These are phyloP conservation scores for Hippocampus zosterae DNA, from an alignment of 2,113 vertebrate species.

Conservation along the genomic window DNA sequence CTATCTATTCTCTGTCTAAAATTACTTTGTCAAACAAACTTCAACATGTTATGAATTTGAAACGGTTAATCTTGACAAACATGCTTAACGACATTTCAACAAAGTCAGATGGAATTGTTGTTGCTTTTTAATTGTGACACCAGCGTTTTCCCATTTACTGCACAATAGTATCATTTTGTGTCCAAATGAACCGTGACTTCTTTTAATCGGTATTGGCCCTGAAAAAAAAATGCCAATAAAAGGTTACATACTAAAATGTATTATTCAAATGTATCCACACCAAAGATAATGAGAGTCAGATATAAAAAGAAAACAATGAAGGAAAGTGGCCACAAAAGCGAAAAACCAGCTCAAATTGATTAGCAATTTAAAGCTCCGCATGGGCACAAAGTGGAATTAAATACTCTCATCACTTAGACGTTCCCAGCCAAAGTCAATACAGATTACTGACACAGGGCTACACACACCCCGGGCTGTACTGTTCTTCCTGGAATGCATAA, in stretches of 20 bases:
- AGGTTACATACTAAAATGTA: background rate
- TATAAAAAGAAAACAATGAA: background rate
- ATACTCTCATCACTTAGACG: constrained; percentile 57
- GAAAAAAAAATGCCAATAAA: background rate
- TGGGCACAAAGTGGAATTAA: constrained; percentile 59
- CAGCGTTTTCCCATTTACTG: too few relatives aligned
- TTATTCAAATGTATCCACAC: background rate
- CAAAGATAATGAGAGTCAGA: background rate
- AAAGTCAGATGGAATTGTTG: too few relatives aligned
- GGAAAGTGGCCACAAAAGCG: constrained; percentile 41
- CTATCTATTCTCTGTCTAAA: too few relatives aligned
- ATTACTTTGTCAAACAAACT: too few relatives aligned
- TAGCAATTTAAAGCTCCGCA: constrained; percentile 63
- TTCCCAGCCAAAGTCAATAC: constrained; percentile 66
- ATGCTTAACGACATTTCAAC: too few relatives aligned
- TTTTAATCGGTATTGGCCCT: too few relatives aligned
- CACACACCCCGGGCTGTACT: constrained; percentile 9
- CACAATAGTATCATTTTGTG: too few relatives aligned
- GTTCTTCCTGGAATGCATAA: constrained; percentile 7
- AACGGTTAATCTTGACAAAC: too few relatives aligned
- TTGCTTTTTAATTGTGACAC: too few relatives aligned
- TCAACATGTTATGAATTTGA: too few relatives aligned
- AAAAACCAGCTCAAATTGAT: constrained; percentile 56
- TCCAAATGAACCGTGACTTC: too few relatives aligned
- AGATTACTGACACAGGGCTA: constrained; percentile 52